A percentile compares a stretch with the other conserved stretches of the same genome.
Conservation (phyloP, 2,113 vertebrate species). For the Heloderma charlesbogerti region DNA sequence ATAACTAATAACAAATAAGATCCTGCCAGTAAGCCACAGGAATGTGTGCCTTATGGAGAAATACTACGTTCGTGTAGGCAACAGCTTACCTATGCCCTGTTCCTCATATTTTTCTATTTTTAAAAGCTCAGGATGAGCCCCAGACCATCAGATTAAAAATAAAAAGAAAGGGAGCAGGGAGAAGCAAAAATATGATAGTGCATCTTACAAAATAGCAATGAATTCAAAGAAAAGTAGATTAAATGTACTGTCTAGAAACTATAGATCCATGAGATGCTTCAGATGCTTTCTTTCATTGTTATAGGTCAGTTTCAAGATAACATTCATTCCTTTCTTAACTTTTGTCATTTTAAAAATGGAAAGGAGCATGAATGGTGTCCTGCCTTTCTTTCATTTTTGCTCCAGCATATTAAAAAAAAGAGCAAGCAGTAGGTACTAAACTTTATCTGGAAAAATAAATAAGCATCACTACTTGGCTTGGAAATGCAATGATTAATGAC, state of each 20-base stretch:
- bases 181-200: neutral
- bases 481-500: neutral
- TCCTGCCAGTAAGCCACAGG: constrained; percentile 34
- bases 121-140: constrained; percentile 42
- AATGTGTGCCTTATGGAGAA: constrained; percentile 39
- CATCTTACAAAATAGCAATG: neutral
- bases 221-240: neutral
- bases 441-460: constrained; percentile 33
- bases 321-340: constrained; percentile 19
- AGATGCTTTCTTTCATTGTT: neutral
- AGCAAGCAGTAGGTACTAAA: constrained; percentile 6
- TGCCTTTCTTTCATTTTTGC: neutral
- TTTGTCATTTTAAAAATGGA: neutral
- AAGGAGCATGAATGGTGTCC: neutral
- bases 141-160: neutral
- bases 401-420: neutral
- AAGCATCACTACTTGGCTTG: neutral
- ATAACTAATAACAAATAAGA: constrained; percentile 56
- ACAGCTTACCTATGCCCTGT: neutral
- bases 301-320: constrained; percentile 12
- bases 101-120: constrained; percentile 52
- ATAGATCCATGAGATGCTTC: neutral
- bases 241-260: neutral
- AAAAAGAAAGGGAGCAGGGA: neutral
- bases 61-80: constrained; percentile 50